Evolutionary conservation across 2,888 invertebrate species (phyloP).

Genomic region (Eudasyphora cyanicolor): DNA sequence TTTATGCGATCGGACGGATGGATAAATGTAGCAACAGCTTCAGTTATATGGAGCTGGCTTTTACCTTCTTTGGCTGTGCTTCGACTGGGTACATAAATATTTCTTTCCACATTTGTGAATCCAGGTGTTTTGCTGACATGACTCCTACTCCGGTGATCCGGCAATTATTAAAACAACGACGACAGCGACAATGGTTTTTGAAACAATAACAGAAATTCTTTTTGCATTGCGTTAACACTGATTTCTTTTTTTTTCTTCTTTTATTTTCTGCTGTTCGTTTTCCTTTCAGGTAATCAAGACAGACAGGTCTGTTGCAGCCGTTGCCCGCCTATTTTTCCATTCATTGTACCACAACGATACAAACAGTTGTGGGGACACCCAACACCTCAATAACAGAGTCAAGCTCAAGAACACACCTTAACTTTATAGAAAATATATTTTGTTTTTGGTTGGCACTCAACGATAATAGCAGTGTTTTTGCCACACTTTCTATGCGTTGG

Average conservation of each 20-base stretch:
- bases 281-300: not conserved
- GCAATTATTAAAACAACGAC: slow-evolving; percentile 44
- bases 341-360: too few relatives aligned
- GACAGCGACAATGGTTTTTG: slow-evolving; percentile 48
- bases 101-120: slow-evolving; percentile 64
- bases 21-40: not conserved
- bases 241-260: too few relatives aligned
- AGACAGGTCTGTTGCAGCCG: slow-evolving; percentile 25
- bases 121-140: slow-evolving; percentile 64
- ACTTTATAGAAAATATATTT: slow-evolving; percentile 62
- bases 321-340: slow-evolving; percentile 26
- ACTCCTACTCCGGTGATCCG: slow-evolving; percentile 59
- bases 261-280: slow-evolving; percentile 17
- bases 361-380: slow-evolving; percentile 37
- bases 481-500: too few relatives aligned
- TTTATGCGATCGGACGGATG: slow-evolving; percentile 4
- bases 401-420: slow-evolving; percentile 79
- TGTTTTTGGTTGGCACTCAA: slow-evolving; percentile 56
- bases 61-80: not conserved
- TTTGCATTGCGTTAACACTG: slow-evolving; percentile 62
- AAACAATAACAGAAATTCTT: slow-evolving; percentile 53
- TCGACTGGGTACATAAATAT: slow-evolving; percentile 31
- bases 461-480: slow-evolving; percentile 58
- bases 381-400: slow-evolving; percentile 67
- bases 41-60: not conserved